A percentile compares a stretch with the other conserved stretches of the same genome.
phyloP scores from a whole-genome alignment of 1,140 invertebrate species.

The Drosophila burlai region DNA sequence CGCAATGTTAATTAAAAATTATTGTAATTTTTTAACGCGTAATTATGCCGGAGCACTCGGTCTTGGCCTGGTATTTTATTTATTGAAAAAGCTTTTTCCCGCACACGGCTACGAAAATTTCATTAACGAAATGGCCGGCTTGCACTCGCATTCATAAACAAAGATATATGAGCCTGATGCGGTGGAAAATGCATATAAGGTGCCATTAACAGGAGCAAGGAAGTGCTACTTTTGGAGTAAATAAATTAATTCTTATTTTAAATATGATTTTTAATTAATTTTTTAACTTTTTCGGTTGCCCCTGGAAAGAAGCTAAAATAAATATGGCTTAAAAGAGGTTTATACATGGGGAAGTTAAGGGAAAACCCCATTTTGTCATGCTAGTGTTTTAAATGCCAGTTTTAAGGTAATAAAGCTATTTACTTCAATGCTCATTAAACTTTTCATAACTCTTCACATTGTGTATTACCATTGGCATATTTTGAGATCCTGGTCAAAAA shows the following conservation, averaged over 20 bases:
- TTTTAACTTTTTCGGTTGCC: background rate
- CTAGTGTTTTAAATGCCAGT: too few species aligned
- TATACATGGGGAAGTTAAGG: background rate
- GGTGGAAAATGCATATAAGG: slow-evolving; percentile 14
- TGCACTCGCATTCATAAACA: slow-evolving; percentile 23
- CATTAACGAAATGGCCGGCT: slow-evolving; percentile 45
- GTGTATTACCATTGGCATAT: background rate
- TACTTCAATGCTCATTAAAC: background rate
- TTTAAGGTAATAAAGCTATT: background rate
- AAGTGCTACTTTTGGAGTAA: background rate
- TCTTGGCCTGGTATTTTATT: slow-evolving; percentile 48
- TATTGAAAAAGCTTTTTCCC: slow-evolving; percentile 55
- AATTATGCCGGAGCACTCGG: slow-evolving; percentile 68
- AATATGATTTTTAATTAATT: slow-evolving; percentile 10
- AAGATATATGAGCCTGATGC: slow-evolving; percentile 23
- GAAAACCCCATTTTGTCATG: background rate
- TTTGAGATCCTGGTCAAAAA: background rate
- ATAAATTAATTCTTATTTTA: slow-evolving; percentile 13
- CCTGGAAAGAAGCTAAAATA: too few species aligned
- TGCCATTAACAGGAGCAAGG: background rate
- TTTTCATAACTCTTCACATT: background rate
- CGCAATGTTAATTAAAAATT: slow-evolving; percentile 80
- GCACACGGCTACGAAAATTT: slow-evolving; percentile 50
- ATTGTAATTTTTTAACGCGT: slow-evolving; percentile 74
- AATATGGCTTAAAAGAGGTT: background rate